A percentile compares a stretch with the other conserved stretches of the same genome.
phyloP scores from a whole-genome alignment of 2,113 vertebrate genomes.

The Plestiodon gilberti region DNA sequence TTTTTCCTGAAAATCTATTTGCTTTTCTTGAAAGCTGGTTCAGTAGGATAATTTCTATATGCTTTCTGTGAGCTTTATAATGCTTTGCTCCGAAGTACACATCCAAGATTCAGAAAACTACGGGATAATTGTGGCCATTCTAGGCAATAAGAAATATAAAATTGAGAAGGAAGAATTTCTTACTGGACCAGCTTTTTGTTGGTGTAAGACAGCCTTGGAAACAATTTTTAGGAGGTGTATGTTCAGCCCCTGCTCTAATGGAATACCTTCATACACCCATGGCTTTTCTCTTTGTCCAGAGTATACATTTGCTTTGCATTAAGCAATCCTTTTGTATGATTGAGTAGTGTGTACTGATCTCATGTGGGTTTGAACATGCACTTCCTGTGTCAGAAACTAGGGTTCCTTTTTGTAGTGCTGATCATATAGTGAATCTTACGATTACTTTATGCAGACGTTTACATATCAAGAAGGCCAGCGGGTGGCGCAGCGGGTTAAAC shows the following conservation, averaged over 20 bases:
- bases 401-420: neutral
- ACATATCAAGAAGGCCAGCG: neutral
- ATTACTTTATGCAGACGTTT: neutral
- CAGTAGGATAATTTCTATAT: neutral
- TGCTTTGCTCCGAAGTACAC: neutral
- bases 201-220: neutral
- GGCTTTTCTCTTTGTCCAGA: neutral
- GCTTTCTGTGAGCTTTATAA: neutral
- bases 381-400: neutral
- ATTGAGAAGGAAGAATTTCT: neutral
- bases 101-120: neutral
- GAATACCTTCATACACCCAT: neutral
- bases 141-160: neutral
- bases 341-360: neutral
- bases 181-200: neutral
- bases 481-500: too few species aligned
- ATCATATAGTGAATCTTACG: neutral
- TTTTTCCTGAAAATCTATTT: neutral
- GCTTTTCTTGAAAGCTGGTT: neutral
- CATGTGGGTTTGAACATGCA: neutral
- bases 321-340: neutral
- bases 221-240: neutral
- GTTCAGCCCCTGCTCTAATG: neutral
- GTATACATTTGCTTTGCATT: neutral
- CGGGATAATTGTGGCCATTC: neutral